Evolutionary conservation across 2,797 vertebrate genomes (phyloP), one percentile per base, ranked within the genome.

Genomic region (Gallirallus australis): DNA sequence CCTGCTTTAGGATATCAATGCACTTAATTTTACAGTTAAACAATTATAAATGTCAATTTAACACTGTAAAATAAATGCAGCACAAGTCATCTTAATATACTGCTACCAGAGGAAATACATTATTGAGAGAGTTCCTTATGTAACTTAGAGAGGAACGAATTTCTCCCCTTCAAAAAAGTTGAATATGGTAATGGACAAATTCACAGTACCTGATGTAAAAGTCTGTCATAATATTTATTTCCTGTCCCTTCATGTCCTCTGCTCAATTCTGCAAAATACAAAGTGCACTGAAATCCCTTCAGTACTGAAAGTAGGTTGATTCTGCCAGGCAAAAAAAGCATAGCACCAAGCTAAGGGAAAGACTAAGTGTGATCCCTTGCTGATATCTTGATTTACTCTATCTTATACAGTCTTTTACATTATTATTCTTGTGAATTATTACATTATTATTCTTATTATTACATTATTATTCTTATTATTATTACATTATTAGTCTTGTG

Each of bases 11-110:
- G 39, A 59, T 82, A 93, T 53, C 48, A 84, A 27, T 53, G 31
- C 69, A 75, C 17, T 90, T 90, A 73, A 56, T 95, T 94, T 93
- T 86, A 35, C 56, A 77, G 48, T 81, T 92, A 91, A 94, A 66
- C 24, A 47, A 81, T 42, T 84, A 72, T 11, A 88, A 37, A 45
- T 11, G 17, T 91, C 60, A 91, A 80, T 84, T 87, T 91, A 88
- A 65, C 40, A 35, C 39, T 47, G 47, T 42, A 93, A 92, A 94
- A 91, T 72, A 94, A 94, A 73, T 50, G 63, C 35, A 92, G 27
- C 15, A 60, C 72, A 86, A 84, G 30, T 33, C 60, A 81, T 47
- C 39, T 84, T 82, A 96, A 75, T 68, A 57, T 54, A n/a, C 40
- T 71, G 52, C 76, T 90, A 66, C 66, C 6, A n/a, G 52, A 89